Evolutionary conservation across 2,113 vertebrate species (phyloP).

Genomic region (Ptychochromis oligacanthus): DNA sequence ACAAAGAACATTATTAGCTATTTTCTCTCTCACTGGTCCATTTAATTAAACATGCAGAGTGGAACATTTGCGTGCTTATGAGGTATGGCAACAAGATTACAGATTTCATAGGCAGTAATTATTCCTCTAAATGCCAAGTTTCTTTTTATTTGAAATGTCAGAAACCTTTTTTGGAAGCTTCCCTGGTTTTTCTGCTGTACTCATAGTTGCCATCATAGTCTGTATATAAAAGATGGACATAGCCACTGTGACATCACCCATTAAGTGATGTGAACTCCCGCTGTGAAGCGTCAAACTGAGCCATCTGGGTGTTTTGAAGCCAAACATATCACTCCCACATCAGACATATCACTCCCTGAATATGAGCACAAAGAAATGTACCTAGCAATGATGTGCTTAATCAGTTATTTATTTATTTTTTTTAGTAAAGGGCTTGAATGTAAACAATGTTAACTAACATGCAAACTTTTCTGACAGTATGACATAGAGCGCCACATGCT

Average conservation of each 20-base stretch:
- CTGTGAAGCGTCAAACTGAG: neutral
- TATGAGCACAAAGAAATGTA: neutral
- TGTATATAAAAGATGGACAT: neutral
- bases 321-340: too few species aligned
- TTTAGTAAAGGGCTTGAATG: too few species aligned
- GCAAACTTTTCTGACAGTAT: constrained; percentile 72
- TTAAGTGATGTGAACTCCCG: neutral
- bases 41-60: neutral
- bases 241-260: neutral
- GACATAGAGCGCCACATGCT: constrained; percentile 82
- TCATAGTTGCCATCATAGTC: neutral
- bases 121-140: neutral
- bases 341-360: neutral
- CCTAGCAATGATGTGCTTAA: neutral
- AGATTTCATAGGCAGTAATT: neutral
- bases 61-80: neutral
- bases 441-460: neutral
- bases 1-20: neutral
- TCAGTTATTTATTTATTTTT: neutral
- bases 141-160: neutral
- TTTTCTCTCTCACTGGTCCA: neutral
- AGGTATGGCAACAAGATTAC: neutral
- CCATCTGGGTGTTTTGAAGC: neutral
- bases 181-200: neutral
- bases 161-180: neutral